These are phyloP conservation scores for Bursaphelenchus mucronatus DNA, from an alignment of 1,140 invertebrate genomes.

Conservation along the genomic window DNA sequence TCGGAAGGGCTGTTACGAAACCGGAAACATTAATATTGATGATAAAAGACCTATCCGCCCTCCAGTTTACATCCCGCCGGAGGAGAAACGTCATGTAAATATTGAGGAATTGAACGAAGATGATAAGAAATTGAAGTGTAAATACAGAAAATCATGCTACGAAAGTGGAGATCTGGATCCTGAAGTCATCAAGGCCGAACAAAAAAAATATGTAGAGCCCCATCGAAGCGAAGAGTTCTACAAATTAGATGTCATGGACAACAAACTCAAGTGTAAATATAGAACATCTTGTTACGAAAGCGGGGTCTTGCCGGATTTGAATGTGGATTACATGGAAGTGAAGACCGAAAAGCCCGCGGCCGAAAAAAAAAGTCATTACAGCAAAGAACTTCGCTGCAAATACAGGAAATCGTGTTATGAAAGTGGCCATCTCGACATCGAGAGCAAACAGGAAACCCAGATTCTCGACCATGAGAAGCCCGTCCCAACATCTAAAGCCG, in stretches of 20 bases:
- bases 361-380: no score
- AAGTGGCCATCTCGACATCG: constrained; percentile 21
- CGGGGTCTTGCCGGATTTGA: neutral
- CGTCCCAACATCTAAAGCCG: neutral
- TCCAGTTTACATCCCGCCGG: neutral
- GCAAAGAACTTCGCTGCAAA: constrained; percentile 19
- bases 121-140: constrained; percentile 5
- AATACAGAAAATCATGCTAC: constrained; percentile 28
- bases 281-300: constrained; percentile 26
- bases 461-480: neutral
- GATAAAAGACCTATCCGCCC: neutral
- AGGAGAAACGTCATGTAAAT: constrained; percentile 7
- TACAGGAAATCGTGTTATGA: constrained; percentile 28
- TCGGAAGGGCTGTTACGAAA: constrained; percentile 45
- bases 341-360: no score
- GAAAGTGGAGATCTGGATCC: constrained; percentile 22
- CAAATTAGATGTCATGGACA: no score
- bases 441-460: neutral
- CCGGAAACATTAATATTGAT: constrained; percentile 15
- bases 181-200: neutral
- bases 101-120: neutral
- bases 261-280: constrained; percentile 19
- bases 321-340: no score
- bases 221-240: no score
- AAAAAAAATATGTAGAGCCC: no score